Conservation (phyloP, 2,113 vertebrate species). For the Muntiacus reevesi region DNA sequence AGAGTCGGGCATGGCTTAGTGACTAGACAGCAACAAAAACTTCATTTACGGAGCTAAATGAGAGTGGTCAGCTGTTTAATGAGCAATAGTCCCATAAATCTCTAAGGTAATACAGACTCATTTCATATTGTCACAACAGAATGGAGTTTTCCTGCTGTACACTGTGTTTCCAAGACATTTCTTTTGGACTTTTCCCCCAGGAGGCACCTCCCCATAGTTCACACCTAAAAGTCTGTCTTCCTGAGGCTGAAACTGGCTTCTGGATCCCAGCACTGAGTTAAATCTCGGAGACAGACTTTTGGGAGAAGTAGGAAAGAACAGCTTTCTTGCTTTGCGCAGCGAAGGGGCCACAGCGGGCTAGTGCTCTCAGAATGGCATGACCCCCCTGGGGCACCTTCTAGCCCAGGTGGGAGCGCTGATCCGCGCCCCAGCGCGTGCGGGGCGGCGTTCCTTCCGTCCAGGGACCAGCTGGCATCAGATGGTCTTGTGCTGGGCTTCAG, state of each 20-base stretch:
- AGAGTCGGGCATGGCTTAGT: background rate
- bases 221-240: background rate
- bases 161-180: background rate
- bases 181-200: no score
- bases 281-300: background rate
- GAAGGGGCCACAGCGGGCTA: background rate
- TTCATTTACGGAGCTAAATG: background rate
- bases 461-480: accelerated
- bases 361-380: background rate
- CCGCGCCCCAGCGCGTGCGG: accelerated
- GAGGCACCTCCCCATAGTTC: accelerated
- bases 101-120: background rate
- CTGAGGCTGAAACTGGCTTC: background rate
- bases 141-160: background rate
- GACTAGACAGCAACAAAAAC: accelerated
- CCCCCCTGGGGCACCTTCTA: accelerated
- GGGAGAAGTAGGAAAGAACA: background rate
- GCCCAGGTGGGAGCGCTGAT: background rate
- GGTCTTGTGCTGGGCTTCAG: background rate
- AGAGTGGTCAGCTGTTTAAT: background rate
- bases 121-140: background rate
- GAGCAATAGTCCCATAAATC: background rate
- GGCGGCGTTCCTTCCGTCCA: accelerated
- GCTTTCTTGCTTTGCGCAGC: background rate
- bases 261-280: background rate